These are phyloP conservation scores for Eupithecia centaureata DNA, from an alignment of 2,888 invertebrate genomes.

Conservation along the genomic window DNA sequence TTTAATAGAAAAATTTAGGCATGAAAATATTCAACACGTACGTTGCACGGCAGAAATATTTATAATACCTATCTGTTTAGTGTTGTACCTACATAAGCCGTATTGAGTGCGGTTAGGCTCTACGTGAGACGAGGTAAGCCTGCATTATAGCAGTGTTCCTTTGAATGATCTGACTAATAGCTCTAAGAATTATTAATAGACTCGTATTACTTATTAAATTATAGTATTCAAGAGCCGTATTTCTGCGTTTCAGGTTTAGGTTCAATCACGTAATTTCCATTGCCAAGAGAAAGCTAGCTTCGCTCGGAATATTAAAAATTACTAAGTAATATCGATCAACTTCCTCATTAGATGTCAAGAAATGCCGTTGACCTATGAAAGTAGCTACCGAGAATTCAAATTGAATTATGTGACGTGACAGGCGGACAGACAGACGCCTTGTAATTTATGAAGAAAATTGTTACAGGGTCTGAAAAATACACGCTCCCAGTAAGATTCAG, in stretches of 20 bases:
- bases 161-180: constrained; percentile 26
- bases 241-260: constrained; percentile 47
- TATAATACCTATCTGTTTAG: neutral
- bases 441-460: constrained; percentile 56
- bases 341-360: constrained; percentile 10
- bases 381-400: constrained; percentile 40
- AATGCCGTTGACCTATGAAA: constrained; percentile 6
- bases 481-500: constrained; percentile 38
- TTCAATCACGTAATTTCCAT: constrained; percentile 58
- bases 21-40: neutral
- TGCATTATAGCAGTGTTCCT: constrained; percentile 6
- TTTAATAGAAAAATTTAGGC: neutral
- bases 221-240: constrained; percentile 62
- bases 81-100: neutral
- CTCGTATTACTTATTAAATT: constrained; percentile 51
- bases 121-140: constrained; percentile 5
- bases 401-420: constrained; percentile 48
- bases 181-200: constrained; percentile 33
- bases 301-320: constrained; percentile 42
- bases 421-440: constrained; percentile 39
- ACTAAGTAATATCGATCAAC: constrained; percentile 26
- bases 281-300: constrained; percentile 48
- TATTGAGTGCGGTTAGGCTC: neutral
- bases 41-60: neutral
- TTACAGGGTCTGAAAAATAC: constrained; percentile 44